Base-by-base conservation (phyloP, 2,888 invertebrate genomes). In the Netelia fuscicornis region DNA sequence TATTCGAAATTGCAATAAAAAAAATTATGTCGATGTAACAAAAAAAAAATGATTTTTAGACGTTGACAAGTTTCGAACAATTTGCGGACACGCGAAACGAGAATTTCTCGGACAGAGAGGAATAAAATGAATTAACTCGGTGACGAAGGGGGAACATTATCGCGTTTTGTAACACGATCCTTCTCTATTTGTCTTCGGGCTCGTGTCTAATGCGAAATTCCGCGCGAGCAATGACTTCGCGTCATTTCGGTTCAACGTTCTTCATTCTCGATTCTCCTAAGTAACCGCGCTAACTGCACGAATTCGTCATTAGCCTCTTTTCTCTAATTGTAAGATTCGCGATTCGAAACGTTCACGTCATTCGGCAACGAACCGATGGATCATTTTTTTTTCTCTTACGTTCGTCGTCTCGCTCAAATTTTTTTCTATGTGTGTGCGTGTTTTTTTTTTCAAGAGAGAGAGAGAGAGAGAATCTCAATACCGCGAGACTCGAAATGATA, bases 401-500 rank as follows among this genome's bases (percentile, higher is more conserved):
- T 17, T 60, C 25, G 20, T 2, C 10, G 5, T 25, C 13, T 70
- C 37, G 13, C 20, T 44, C 30, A 30, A 30, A 3, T 30, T 60
- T 37, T 60, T 52, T 42, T 13, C 17, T 30, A 8, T 58, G 11
- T 20, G n/a, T 42, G 20, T 56, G 44, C 25, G 10, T 37, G 62
- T 70, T 30, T 44, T 17, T 25, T 71, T 20, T 52, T 78, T 64
- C 17, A 52, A 17, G 2, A 25, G 25, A 2, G 25, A 25, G 25
- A 25, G 25, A 25, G 2, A 25, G 17, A 13, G 10, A 62, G n/a
- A 13, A 20, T 30, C 44, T 30, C 75, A 30, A 44, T 10, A 62
- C 64, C 62, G 48, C 48, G 60, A 42, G 58, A 37, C 70, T 82
- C 58, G 64, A 72, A 64, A 58, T 67, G 71, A 80, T 72, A 80